Base-by-base conservation (phyloP, 2,797 vertebrate genomes). In the Liparis tanakae region DNA sequence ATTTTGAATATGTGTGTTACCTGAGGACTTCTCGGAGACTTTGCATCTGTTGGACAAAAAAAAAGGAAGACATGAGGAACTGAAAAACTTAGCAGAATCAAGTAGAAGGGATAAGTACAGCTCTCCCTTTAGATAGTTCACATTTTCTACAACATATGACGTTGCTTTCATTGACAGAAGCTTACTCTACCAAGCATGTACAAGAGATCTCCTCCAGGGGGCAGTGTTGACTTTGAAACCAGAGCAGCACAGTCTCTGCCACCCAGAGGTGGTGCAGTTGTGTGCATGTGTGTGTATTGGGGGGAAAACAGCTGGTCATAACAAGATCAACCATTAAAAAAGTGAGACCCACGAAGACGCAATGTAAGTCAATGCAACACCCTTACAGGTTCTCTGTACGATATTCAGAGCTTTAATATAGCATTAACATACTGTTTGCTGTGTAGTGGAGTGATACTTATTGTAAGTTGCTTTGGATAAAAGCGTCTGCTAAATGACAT, bases 11-110 rank as follows among this genome's bases (percentile, higher is more conserved):
- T 0, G n/a, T 58, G 30, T 80, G 88, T 94, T 92, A 99, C 98
- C 96, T 96, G 96, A 78, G 96, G 96, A 83, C 85, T 91, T 94
- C 91, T 96, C 0, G 92, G 90, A 76, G 94, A 95, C 87, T 91
- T 97, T 61, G 82, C 46, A 90, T 95, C 97, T 99, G 93, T 79
- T 22, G 71, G 77, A 51, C 25, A 72, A 37, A 9, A 63, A 63
- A 71, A 39, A 14, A 78, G 25, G 25, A 30, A 30, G 17, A 85
- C 14, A 89, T 8, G 20, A 83, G 76, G 76, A 83, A 79, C 72
- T 59, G 1, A 6, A 39, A 65, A 74, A 54, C 71, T 46, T 0
- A 18, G 54, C 50, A 74, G 25, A 50, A 57, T 33, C 12, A 22
- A 25, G 36, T 25, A 13, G 1, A 58, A 20, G 33, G 51, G 4